A percentile compares a stretch with the other conserved stretches of the same genome.
Conservation (phyloP, 2,113 vertebrate species). For the Sterrhoptilus dennistouni region DNA sequence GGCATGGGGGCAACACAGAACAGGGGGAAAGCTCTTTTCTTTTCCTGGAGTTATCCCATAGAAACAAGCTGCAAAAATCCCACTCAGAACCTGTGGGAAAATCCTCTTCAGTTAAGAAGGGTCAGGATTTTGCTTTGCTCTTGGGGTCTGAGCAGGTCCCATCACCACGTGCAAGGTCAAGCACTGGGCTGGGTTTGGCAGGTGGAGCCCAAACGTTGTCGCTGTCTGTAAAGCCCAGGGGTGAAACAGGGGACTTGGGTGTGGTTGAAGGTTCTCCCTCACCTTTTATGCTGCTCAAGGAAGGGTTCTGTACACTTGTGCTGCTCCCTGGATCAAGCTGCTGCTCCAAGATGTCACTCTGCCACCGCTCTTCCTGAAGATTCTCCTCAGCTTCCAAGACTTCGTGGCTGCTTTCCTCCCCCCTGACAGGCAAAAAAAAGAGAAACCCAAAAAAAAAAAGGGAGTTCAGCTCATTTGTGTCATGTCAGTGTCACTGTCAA, state of each 20-base stretch:
- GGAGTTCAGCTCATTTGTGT: neutral
- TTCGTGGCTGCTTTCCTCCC: constrained; percentile 65
- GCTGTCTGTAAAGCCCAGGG: neutral
- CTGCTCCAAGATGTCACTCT: constrained; percentile 71
- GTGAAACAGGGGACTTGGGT: fast-evolving
- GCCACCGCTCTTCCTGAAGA: constrained; percentile 71
- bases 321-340: constrained; percentile 73
- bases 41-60: neutral
- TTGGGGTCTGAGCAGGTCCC: neutral
- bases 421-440: constrained; percentile 57
- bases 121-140: neutral
- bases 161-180: fast-evolving
- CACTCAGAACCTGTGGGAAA: neutral
- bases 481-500: neutral
- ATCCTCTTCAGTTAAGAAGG: neutral
- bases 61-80: neutral
- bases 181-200: neutral
- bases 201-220: neutral
- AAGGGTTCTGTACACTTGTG: neutral
- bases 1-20: neutral
- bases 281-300: constrained; percentile 58
- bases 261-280: neutral
- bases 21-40: neutral
- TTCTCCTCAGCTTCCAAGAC: constrained; percentile 72
- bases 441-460: too few relatives aligned